Conservation (phyloP, 2,797 vertebrate genomes). For the Oreochromis grahami region DNA sequence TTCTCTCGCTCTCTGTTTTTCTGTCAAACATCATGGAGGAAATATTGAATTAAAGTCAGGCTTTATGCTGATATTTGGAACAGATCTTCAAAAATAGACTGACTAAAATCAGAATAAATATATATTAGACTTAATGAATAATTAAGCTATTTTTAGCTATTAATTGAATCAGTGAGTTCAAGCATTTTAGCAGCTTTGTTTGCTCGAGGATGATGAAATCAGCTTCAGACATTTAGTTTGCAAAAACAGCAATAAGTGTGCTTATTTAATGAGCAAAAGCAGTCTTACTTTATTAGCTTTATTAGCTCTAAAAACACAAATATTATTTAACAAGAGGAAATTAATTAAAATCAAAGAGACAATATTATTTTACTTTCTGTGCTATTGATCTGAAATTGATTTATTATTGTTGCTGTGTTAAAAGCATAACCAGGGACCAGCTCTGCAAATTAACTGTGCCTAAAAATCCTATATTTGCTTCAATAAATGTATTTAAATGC, state of each 20-base stretch:
- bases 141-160: neutral
- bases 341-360: neutral
- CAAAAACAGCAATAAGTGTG: neutral
- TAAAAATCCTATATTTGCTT: neutral
- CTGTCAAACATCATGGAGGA: neutral
- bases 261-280: neutral
- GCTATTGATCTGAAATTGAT: neutral
- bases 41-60: neutral
- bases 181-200: neutral
- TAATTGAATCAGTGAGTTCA: neutral
- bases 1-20: neutral
- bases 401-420: neutral
- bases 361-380: neutral
- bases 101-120: neutral
- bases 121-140: neutral
- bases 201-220: neutral
- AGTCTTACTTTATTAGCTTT: neutral
- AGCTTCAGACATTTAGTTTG: neutral
- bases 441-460: neutral
- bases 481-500: neutral
- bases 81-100: neutral
- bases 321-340: neutral
- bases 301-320: neutral
- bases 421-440: neutral
- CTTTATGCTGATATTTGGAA: neutral